Base-by-base conservation (phyloP, 2,113 vertebrate genomes). In the Chloropsis cyanopogon region DNA sequence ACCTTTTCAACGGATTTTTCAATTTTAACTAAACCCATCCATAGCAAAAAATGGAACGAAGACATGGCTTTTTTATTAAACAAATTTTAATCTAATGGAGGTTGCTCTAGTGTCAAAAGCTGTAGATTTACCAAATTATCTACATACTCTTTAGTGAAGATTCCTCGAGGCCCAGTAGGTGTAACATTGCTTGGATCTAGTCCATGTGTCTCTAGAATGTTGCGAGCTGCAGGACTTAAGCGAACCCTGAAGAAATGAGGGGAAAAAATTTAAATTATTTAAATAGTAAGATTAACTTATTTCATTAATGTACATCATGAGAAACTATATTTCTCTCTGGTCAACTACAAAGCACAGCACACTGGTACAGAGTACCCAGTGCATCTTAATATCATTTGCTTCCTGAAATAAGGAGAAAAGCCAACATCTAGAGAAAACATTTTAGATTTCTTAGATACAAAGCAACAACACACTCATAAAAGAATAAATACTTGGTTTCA, bases 91-190 rank as follows among this genome's bases (percentile, higher is more conserved):
- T 33, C 37, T 84, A 14, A 60, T 3, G 22, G 42, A 79, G 22
- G 77, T 25, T 59, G 21, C 9, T 60, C 31, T 33, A 46, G 33
- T 23, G 75, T 57, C 49, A 71, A 46, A 82, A 24, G 26, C 7
- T 90, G 28, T 29, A 79, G n/a, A 20, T 83, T 72, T 80, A 80
- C 20, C n/a, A 70, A 68, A 90, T n/a, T 49, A 68, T 86, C 52
- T 84, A 98, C 99, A 85, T 98, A 99, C 99, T 99, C 99, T 95
- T 99, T 99, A 37, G 99, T 99, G 97, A 99, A 98, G 84, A 99
- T 97, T 69, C 99, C 99, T 87, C 99, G 98, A 91, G 98, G 99
- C 25, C 99, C 99, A 39, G 99, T 98, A 37, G 99, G 98, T 39
- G 90, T 98, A 54, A 98, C 96, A 88, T 97, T 92, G 90, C 97